These are phyloP conservation scores for Percopsis transmontana DNA, from an alignment of 2,113 vertebrate species.

Conservation along the genomic window DNA sequence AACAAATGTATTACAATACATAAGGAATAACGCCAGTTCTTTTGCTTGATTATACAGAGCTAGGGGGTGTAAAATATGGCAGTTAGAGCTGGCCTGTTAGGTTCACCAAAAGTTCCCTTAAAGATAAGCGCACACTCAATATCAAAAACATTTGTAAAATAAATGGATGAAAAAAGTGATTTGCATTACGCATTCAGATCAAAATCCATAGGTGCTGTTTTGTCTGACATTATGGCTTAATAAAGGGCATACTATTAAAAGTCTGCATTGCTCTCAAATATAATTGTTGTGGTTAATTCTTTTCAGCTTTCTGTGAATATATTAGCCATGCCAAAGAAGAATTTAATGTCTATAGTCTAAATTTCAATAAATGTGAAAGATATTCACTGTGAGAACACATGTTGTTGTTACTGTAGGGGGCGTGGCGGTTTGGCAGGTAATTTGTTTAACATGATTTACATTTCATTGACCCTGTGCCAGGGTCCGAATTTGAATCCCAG, in stretches of 20 bases:
- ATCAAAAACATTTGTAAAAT: too few relatives aligned
- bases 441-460: constrained; percentile 67
- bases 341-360: neutral
- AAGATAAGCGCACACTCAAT: too few relatives aligned
- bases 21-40: neutral
- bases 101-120: too few relatives aligned
- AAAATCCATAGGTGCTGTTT: too few relatives aligned
- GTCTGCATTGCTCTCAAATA: neutral
- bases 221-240: too few relatives aligned
- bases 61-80: too few relatives aligned
- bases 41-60: too few relatives aligned
- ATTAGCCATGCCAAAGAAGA: neutral
- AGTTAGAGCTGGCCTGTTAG: too few relatives aligned
- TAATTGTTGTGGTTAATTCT: neutral
- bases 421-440: constrained; percentile 26
- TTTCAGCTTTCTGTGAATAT: neutral
- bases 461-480: constrained; percentile 29
- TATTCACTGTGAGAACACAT: neutral
- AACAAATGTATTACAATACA: neutral
- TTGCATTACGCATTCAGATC: too few relatives aligned
- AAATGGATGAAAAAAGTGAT: too few relatives aligned
- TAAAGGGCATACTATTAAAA: too few relatives aligned
- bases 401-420: neutral
- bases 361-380: neutral
- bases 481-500: constrained; percentile 69